These are phyloP conservation scores for Stenchaetothrips biformis DNA, from an alignment of 2,888 invertebrate species.

Conservation along the genomic window DNA sequence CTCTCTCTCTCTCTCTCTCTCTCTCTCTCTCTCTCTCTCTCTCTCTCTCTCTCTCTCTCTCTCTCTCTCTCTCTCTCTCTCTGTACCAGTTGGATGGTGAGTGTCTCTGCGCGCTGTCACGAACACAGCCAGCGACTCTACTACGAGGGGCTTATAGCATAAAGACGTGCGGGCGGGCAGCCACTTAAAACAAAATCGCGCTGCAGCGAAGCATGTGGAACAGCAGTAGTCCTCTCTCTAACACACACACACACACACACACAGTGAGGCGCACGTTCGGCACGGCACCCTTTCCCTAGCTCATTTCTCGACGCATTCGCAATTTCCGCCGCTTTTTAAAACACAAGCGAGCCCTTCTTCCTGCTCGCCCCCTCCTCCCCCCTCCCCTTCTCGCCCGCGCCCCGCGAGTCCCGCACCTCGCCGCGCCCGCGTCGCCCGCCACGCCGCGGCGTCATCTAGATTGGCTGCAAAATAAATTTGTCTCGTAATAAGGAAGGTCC, in stretches of 20 bases:
- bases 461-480: slow-evolving; percentile 1
- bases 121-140: too few species aligned
- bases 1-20: too few species aligned
- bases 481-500: background rate
- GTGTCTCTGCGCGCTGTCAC: too few species aligned
- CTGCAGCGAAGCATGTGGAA: too few species aligned
- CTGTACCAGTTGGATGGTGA: too few species aligned
- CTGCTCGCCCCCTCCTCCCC: background rate
- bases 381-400: background rate
- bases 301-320: background rate
- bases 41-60: background rate
- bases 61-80: slow-evolving; percentile 1
- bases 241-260: background rate
- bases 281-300: background rate
- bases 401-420: background rate
- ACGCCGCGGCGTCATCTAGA: background rate
- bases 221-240: background rate
- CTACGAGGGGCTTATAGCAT: too few species aligned
- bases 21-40: too few species aligned
- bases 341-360: background rate
- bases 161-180: too few species aligned
- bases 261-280: background rate
- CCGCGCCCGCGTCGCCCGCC: background rate
- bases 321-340: slow-evolving; percentile 1
- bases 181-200: too few species aligned